Evolutionary conservation across 2,888 invertebrate genomes (phyloP).

Genomic region (Cantharis flavilabris): DNA sequence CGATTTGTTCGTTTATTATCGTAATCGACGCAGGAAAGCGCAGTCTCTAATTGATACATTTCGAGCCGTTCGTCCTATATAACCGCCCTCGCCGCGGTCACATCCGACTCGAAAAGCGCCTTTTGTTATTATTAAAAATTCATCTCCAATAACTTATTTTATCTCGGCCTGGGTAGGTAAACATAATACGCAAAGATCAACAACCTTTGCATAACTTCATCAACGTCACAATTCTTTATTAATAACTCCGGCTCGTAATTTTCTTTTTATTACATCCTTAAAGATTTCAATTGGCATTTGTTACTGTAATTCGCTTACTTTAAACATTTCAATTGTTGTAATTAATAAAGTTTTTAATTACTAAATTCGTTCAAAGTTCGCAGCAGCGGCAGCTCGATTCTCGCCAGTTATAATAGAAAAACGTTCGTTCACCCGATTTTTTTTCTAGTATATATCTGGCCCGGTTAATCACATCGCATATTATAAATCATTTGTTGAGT

Average conservation of each 20-base stretch:
- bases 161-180: conserved; percentile 5
- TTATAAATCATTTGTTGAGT: conserved; percentile 37
- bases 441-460: conserved; percentile 30
- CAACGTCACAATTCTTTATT: conserved; percentile 14
- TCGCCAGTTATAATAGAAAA: conserved; percentile 3
- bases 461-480: conserved; percentile 35
- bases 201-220: conserved; percentile 27
- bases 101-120: neutral
- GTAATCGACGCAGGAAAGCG: neutral
- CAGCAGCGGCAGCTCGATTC: neutral
- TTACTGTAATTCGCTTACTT: neutral
- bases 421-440: conserved; percentile 23
- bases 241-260: conserved; percentile 1
- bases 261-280: conserved; percentile 4
- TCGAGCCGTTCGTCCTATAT: neutral
- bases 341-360: neutral
- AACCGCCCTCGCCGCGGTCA: neutral
- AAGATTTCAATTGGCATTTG: neutral
- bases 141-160: neutral
- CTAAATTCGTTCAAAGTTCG: neutral
- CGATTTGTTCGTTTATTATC: conserved; percentile 21
- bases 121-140: neutral
- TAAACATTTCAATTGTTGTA: conserved; percentile 1
- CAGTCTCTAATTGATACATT: neutral
- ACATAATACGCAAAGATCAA: conserved; percentile 17